Conservation (phyloP, 2,888 invertebrate genomes). For the Oxyscelio sp. region DNA sequence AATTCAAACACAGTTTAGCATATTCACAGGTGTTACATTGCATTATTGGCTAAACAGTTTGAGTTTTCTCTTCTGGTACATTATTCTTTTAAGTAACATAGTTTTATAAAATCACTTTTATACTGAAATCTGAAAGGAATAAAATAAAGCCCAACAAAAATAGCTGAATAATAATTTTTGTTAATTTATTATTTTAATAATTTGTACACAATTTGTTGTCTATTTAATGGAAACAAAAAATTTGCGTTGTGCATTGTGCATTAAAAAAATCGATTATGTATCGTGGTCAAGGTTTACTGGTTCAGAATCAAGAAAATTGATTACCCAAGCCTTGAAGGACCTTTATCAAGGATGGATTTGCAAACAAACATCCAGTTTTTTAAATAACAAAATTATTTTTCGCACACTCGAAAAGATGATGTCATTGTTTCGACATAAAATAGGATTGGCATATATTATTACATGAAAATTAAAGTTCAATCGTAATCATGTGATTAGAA, state of each 20-base stretch:
- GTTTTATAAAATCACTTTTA: neutral
- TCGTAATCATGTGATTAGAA: neutral
- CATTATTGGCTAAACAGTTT: conserved; percentile 9
- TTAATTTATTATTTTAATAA: too few species aligned
- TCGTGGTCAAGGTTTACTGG: conserved; percentile 52
- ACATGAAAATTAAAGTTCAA: neutral
- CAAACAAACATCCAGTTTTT: conserved; percentile 26
- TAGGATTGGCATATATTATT: neutral
- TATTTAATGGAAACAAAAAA: neutral
- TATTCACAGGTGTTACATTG: conserved; percentile 37
- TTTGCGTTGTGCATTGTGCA: neutral
- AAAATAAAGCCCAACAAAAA: neutral
- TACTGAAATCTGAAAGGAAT: neutral
- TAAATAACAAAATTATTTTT: neutral
- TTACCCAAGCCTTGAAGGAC: conserved; percentile 32
- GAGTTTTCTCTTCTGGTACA: neutral
- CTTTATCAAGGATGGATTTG: conserved; percentile 45
- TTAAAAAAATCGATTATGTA: conserved; percentile 36
- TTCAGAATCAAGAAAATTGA: conserved; percentile 50
- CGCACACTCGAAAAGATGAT: neutral
- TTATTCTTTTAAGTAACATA: neutral
- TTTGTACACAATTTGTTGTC: too few species aligned
- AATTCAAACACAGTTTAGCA: conserved; percentile 18
- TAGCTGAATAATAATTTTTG: neutral
- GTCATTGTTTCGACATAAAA: too few species aligned